Conservation (phyloP, 1,140 invertebrate species). For the Odontomachus brunneus region DNA sequence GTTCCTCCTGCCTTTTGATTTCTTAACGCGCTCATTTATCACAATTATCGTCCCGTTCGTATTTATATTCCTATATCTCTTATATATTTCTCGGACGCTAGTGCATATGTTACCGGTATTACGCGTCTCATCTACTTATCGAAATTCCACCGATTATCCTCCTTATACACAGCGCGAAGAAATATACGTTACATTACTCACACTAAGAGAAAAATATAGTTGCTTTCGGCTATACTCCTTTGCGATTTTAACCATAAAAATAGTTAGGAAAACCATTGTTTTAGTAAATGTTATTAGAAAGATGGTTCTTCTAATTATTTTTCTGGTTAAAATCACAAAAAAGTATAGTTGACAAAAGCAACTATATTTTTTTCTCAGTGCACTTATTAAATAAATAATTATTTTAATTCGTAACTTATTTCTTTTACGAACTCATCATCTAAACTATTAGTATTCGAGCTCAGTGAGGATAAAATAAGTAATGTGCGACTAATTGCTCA, state of each 20-base stretch:
- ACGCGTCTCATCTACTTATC: constrained; percentile 4
- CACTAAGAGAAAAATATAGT: too few relatives aligned
- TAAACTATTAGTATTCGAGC: neutral
- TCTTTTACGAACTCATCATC: neutral
- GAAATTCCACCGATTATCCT: neutral
- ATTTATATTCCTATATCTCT: constrained; percentile 38
- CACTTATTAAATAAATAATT: neutral
- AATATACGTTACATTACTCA: too few relatives aligned
- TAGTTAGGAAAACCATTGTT: too few relatives aligned
- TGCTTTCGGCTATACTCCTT: too few relatives aligned
- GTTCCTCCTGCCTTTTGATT: constrained; percentile 64
- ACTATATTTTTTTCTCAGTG: too few relatives aligned
- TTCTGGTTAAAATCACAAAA: too few relatives aligned
- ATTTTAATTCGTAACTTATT: neutral
- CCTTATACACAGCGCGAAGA: too few relatives aligned
- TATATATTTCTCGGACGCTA: too few relatives aligned
- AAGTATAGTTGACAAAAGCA: too few relatives aligned
- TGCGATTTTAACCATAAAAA: too few relatives aligned
- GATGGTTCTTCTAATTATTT: too few relatives aligned
- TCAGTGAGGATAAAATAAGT: neutral
- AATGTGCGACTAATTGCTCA: neutral
- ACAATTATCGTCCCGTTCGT: constrained; percentile 53
- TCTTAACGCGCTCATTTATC: constrained; percentile 65
- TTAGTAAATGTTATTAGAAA: too few relatives aligned
- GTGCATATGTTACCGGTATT: neutral